Evolutionary conservation across 2,888 invertebrate genomes (phyloP).

Genomic region (Coelogynopora nodosa): DNA sequence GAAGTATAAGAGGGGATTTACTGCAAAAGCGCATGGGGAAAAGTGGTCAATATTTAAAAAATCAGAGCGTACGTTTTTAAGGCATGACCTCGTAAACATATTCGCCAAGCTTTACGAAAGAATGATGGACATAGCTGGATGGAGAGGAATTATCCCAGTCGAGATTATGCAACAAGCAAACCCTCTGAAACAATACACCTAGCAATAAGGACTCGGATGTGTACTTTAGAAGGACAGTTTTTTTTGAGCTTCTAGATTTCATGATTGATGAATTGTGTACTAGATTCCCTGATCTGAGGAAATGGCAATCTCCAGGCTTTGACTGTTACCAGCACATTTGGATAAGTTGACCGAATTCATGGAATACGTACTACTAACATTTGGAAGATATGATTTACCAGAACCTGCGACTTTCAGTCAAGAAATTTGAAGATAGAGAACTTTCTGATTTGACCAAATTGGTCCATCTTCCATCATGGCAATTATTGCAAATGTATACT

Average conservation of each 20-base stretch:
- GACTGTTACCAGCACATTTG: background rate
- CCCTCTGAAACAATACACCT: no score
- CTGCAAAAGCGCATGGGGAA: no score
- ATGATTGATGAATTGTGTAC: slow-evolving; percentile 17
- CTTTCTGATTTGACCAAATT: background rate
- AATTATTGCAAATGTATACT: background rate
- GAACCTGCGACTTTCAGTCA: background rate
- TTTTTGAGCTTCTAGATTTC: slow-evolving; percentile 11
- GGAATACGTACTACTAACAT: background rate
- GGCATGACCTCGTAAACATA: no score
- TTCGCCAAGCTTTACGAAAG: no score
- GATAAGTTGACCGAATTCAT: background rate
- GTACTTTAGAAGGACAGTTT: slow-evolving; percentile 1
- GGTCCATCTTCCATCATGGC: background rate
- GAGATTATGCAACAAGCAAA: no score
- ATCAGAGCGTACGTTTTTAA: no score
- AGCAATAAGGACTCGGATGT: background rate
- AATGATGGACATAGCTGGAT: no score
- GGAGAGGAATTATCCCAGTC: no score
- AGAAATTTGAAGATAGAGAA: background rate
- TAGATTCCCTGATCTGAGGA: background rate
- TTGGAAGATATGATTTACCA: background rate
- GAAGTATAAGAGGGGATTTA: no score
- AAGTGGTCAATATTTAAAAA: no score
- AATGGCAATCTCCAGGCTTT: background rate